Evolutionary conservation across 1,140 invertebrate genomes (phyloP).

Genomic region (Argopecten irradians): DNA sequence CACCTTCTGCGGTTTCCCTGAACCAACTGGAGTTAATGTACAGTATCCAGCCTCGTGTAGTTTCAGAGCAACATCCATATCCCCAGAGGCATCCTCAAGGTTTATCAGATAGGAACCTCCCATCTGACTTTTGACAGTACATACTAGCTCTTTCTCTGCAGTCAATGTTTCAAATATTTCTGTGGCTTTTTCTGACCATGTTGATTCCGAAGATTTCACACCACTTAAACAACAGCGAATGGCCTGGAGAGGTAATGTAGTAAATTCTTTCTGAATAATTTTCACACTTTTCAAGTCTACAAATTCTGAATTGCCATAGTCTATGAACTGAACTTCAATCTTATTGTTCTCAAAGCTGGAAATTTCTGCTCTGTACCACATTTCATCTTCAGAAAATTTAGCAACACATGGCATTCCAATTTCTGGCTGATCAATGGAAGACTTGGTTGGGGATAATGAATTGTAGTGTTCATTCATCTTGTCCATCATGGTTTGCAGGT

Average conservation of each 20-base stretch:
- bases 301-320: conserved; percentile 71
- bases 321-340: conserved; percentile 86
- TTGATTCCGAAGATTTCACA: conserved; percentile 37
- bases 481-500: conserved; percentile 77
- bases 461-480: conserved; percentile 61
- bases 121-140: conserved; percentile 44
- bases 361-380: conserved; percentile 88
- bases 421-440: conserved; percentile 47
- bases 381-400: conserved; percentile 84
- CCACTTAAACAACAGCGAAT: conserved; percentile 62
- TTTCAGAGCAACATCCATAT: conserved; percentile 52
- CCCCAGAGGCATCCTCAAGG: conserved; percentile 54
- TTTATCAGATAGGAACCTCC: conserved; percentile 48
- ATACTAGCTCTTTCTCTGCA: conserved; percentile 56
- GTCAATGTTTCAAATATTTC: conserved; percentile 62
- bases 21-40: not conserved
- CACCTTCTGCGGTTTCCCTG: conserved; percentile 16
- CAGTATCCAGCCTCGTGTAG: conserved; percentile 56
- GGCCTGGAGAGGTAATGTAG: conserved; percentile 77
- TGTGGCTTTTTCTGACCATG: conserved; percentile 58
- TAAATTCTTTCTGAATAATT: conserved; percentile 59
- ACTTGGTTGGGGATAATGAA: conserved; percentile 37
- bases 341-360: conserved; percentile 82
- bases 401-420: conserved; percentile 78
- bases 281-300: conserved; percentile 53